phyloP scores from a whole-genome alignment of 2,113 vertebrate genomes.

The Salvelinus sp. region DNA sequence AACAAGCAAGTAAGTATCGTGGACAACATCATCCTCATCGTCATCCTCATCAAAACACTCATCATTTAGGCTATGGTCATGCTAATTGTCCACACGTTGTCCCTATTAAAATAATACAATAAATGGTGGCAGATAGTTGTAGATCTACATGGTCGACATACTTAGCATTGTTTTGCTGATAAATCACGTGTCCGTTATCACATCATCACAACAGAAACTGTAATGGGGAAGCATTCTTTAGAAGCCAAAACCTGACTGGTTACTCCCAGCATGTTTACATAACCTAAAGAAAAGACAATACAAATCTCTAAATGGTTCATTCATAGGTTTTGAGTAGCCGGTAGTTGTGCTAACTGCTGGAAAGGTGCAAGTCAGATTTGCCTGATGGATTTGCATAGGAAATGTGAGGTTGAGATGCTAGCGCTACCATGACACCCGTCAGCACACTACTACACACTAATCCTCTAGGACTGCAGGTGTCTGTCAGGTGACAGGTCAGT shows the following conservation, averaged over 20 bases:
- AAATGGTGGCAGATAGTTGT: not conserved
- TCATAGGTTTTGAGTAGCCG: not conserved
- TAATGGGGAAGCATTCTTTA: not conserved
- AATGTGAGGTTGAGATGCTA: slow-evolving; percentile 38
- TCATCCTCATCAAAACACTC: not conserved
- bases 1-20: not conserved
- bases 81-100: not conserved
- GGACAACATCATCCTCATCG: not conserved
- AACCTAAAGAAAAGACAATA: not conserved
- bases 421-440: not conserved
- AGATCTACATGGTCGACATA: not conserved
- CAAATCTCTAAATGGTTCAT: not conserved
- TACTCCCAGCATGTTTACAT: not conserved
- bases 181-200: not conserved
- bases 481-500: not conserved
- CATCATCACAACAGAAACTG: slow-evolving; percentile 25
- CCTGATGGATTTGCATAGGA: slow-evolving; percentile 54
- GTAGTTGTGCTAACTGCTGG: not conserved
- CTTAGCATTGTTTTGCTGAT: not conserved
- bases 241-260: slow-evolving; percentile 29
- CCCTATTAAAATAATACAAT: not conserved
- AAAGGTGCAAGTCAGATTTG: slow-evolving; percentile 34
- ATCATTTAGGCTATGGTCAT: no score
- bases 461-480: not conserved
- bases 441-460: not conserved